Conservation (phyloP, 1,140 invertebrate species). For the Microplitis demolitor region DNA sequence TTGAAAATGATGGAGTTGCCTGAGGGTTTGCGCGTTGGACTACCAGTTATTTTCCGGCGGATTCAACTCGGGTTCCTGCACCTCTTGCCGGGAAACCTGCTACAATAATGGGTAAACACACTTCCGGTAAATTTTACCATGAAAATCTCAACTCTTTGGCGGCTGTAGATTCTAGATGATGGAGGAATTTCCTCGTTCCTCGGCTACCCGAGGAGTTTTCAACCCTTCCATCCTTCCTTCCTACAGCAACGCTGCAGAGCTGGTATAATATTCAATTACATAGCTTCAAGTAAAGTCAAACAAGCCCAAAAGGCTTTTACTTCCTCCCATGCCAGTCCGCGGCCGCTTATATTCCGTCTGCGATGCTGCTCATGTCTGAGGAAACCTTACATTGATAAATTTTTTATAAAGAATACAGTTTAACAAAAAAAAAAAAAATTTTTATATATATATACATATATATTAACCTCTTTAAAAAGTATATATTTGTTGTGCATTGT, state of each 20-base stretch:
- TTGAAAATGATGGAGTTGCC: slow-evolving; percentile 8
- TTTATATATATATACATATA: too few species aligned
- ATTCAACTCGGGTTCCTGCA: not conserved
- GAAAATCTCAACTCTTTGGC: slow-evolving; percentile 33
- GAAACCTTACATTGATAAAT: slow-evolving; percentile 12
- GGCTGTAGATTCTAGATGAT: not conserved
- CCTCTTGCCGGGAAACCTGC: slow-evolving; percentile 7
- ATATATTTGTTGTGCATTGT: too few species aligned
- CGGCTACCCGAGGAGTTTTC: slow-evolving; percentile 39
- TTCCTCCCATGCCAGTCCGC: slow-evolving; percentile 4
- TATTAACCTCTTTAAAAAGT: too few species aligned
- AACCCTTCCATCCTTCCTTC: slow-evolving; percentile 32
- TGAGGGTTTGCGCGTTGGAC: not conserved
- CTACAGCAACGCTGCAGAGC: slow-evolving; percentile 21
- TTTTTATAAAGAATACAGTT: slow-evolving; percentile 24
- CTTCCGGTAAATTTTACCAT: slow-evolving; percentile 17
- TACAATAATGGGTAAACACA: slow-evolving; percentile 49
- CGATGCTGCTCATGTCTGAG: slow-evolving; percentile 3
- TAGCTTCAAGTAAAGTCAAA: slow-evolving; percentile 49
- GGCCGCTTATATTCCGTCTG: not conserved
- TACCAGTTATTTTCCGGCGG: not conserved
- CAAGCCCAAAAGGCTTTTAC: slow-evolving; percentile 40
- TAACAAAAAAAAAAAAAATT: not conserved
- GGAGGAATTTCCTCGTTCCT: slow-evolving; percentile 28
- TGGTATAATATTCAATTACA: slow-evolving; percentile 50